phyloP scores from a whole-genome alignment of 2,888 invertebrate species.

The Drosophila buzzatii region DNA sequence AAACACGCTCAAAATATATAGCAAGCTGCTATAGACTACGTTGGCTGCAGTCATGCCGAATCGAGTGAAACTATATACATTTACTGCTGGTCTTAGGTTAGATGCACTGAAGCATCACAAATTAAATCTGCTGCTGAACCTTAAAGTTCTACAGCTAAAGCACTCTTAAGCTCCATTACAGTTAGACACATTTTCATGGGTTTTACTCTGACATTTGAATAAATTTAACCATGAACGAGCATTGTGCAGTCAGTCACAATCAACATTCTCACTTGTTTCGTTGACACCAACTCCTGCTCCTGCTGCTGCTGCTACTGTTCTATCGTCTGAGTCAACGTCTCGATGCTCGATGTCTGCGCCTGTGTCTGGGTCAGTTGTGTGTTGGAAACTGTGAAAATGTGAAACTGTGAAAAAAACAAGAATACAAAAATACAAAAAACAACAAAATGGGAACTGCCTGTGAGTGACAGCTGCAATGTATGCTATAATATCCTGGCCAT shows the following conservation, averaged over 20 bases:
- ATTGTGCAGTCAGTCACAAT: background rate
- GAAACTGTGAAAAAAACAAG: conserved; percentile 2
- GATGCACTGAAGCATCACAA: too few relatives aligned
- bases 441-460: conserved; percentile 37
- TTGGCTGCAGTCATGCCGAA: too few relatives aligned
- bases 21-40: too few relatives aligned
- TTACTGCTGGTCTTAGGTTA: too few relatives aligned
- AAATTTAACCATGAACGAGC: background rate
- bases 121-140: too few relatives aligned
- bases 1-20: too few relatives aligned
- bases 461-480: conserved; percentile 78
- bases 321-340: conserved; percentile 7
- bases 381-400: conserved; percentile 37
- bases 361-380: conserved; percentile 66
- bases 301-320: conserved; percentile 3
- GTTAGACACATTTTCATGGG: background rate
- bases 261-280: background rate
- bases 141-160: background rate
- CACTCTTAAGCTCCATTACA: background rate
- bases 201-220: background rate
- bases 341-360: conserved; percentile 13
- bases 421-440: background rate
- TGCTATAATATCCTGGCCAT: conserved; percentile 72
- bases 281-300: conserved; percentile 11
- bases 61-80: too few relatives aligned